Evolutionary conservation across 1,140 invertebrate species (phyloP).

Genomic region (Thaumetopoea pityocampa): DNA sequence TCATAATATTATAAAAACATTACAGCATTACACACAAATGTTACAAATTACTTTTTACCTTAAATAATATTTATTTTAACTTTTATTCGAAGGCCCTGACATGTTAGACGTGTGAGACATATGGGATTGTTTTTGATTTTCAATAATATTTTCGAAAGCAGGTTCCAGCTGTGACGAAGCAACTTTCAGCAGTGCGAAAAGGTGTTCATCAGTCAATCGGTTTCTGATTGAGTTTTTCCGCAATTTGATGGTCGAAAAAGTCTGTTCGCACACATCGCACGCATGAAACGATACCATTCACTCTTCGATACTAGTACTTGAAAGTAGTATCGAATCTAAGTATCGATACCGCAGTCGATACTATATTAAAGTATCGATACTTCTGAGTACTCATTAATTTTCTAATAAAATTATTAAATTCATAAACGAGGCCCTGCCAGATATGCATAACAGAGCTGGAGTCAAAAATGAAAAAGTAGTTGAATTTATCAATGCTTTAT

Average conservation of each 20-base stretch:
- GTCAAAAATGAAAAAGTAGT: too few relatives aligned
- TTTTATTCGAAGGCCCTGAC: conserved; percentile 3
- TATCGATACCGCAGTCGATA: too few relatives aligned
- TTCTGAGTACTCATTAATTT: too few relatives aligned
- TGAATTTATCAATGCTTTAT: too few relatives aligned
- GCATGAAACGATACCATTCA: conserved; percentile 2
- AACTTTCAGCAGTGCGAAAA: conserved; percentile 8
- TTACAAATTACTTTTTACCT: conserved; percentile 1
- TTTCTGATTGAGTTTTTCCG: conserved; percentile 9
- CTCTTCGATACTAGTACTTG: too few relatives aligned
- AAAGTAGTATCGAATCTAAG: too few relatives aligned
- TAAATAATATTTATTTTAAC: not conserved
- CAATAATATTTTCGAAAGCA: conserved; percentile 7
- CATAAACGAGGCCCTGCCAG: too few relatives aligned
- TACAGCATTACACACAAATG: conserved; percentile 4
- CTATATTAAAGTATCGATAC: too few relatives aligned
- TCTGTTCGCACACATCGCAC: conserved; percentile 6
- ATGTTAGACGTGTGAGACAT: conserved; percentile 3
- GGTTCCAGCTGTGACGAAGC: conserved; percentile 6
- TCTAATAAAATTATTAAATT: too few relatives aligned
- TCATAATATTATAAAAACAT: conserved; percentile 9
- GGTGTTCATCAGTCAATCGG: conserved; percentile 6
- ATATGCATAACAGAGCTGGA: too few relatives aligned
- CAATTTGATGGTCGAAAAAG: conserved; percentile 6
- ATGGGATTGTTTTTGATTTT: conserved; percentile 9